Evolutionary conservation across 2,797 vertebrate genomes (phyloP).

Genomic region (Pangasius macronema): DNA sequence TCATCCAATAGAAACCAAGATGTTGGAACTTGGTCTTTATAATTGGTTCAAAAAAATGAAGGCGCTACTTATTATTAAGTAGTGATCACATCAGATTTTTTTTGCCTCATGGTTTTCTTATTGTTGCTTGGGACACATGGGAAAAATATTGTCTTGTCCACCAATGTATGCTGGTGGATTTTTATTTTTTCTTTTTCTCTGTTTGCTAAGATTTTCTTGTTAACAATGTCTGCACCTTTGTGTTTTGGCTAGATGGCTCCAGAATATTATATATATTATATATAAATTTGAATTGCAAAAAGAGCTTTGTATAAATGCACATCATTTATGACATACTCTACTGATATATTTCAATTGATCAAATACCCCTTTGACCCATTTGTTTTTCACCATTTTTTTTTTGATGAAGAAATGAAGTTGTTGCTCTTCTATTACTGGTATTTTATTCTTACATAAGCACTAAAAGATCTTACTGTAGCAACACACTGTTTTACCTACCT

Average conservation of each 20-base stretch:
- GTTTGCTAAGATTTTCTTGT: neutral
- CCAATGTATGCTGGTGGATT: neutral
- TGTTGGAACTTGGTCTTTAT: neutral
- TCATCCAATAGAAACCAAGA: neutral
- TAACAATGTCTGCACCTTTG: neutral
- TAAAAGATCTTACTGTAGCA: neutral
- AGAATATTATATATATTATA: neutral
- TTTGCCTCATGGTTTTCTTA: neutral
- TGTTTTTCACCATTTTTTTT: neutral
- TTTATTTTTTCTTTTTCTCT: too few species aligned
- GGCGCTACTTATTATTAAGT: neutral
- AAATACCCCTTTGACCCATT: neutral
- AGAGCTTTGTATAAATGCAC: neutral
- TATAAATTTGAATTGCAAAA: neutral
- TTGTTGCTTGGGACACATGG: neutral
- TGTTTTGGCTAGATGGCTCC: neutral
- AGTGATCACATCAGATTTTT: neutral
- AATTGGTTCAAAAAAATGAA: neutral
- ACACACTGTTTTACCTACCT: neutral
- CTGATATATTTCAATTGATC: neutral
- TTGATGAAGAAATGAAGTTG: neutral
- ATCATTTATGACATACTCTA: neutral
- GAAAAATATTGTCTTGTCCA: neutral
- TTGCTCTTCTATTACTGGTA: neutral
- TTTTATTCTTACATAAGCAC: neutral